Evolutionary conservation across 2,113 vertebrate species (phyloP), one percentile per base, ranked within the genome.

Genomic region (Cairina moschata): DNA sequence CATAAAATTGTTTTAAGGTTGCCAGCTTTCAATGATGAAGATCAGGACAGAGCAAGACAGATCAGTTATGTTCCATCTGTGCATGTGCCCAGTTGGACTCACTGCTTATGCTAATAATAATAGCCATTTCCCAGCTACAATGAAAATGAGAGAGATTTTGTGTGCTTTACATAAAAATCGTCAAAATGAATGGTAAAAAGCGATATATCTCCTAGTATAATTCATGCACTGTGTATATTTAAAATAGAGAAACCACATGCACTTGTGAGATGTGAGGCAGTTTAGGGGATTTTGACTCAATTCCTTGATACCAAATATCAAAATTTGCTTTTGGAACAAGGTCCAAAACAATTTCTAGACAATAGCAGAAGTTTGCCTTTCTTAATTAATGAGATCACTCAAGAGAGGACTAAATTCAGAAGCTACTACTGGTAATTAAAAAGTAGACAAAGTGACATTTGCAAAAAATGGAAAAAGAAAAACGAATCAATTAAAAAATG

Each of bases 121-220:
- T 2, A 50, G 14, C 25, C 23, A 6, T 0, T 59, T 34, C 36
- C 38, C 29, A 90, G 20, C 6, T 80, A 4, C 66, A 23, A 7
- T 69, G 40, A 48, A 83, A 80, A 60, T 9, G 23, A 81, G 14
- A 81, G 14, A 38, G 44, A 9, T 71, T 83, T 65, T 28, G 0
- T 18, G 1, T 28, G 17, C 5, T 81, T 62, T 17, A 52, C 10
- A 17, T 29, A 22, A 0, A 1, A 29, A 6, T 71, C 7, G 32
- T 34, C 15, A 13, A 55, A 73, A 13, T 62, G 26, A n/a, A 54
- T 46, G 46, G 4, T 48, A 38, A n/a, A 34, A 86, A 63, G 42
- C 28, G 3, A 44, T 77, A 7, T 15, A 36, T 50, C 8, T 4
- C 5, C 9, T 34, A 2, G 3, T 55, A 56, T 58, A 50, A 54